Conservation (phyloP, 2,797 vertebrate species). For the Petrocephalus sullivani region DNA sequence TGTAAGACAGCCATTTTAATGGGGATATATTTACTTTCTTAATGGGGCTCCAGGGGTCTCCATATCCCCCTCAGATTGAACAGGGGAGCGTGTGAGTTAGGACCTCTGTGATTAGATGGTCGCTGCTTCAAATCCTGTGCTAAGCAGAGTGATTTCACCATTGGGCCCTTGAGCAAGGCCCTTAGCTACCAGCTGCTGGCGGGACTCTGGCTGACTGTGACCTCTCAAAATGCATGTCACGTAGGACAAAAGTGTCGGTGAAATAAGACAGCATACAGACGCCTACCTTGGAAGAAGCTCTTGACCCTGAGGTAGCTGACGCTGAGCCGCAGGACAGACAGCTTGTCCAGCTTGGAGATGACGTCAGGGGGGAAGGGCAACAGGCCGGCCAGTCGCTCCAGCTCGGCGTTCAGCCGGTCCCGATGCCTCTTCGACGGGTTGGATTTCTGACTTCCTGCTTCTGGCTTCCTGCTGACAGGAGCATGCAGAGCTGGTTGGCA, state of each 20-base stretch:
- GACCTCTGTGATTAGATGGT: not conserved
- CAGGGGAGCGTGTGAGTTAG: no score
- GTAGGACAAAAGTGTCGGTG: no score
- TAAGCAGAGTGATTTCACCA: not conserved
- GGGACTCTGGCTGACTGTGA: not conserved
- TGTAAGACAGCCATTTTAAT: not conserved
- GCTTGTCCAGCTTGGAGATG: conserved; percentile 80
- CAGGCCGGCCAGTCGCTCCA: conserved; percentile 76
- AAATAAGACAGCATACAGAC: not conserved
- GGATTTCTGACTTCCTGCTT: conserved; percentile 63
- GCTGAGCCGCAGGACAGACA: conserved; percentile 80
- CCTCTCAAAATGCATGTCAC: not conserved
- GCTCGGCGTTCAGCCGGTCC: conserved; percentile 78
- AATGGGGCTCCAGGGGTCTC: no score
- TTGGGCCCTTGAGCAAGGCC: not conserved
- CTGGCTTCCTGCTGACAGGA: conserved; percentile 53
- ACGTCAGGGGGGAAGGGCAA: conserved; percentile 76
- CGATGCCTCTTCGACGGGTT: conserved; percentile 85
- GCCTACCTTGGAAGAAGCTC: conserved; percentile 80
- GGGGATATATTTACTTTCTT: no score
- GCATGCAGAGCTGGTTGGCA: not conserved
- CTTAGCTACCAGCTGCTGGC: not conserved
- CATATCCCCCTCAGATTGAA: no score
- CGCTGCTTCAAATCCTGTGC: not conserved
- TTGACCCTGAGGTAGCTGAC: conserved; percentile 84